Percentiles rank a stretch among this genome's conserved stretches.
phyloP scores from a whole-genome alignment of 2,888 invertebrate genomes.

The Papilio gigon region DNA sequence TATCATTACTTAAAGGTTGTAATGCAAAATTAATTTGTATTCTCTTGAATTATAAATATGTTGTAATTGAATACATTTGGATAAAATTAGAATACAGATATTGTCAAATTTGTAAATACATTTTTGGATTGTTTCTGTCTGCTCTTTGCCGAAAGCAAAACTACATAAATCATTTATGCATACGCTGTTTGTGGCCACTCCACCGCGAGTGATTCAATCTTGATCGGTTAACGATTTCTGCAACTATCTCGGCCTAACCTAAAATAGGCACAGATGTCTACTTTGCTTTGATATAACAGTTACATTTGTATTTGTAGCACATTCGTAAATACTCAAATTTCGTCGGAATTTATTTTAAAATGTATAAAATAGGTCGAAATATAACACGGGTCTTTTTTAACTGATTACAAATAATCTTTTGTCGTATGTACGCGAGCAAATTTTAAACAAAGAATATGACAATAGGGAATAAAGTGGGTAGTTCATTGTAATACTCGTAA shows the following conservation, averaged over 20 bases:
- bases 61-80: background rate
- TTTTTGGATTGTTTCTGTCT: background rate
- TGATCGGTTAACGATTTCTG: constrained; percentile 15
- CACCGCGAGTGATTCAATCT: constrained; percentile 6
- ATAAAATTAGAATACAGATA: background rate
- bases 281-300: background rate
- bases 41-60: too few species aligned
- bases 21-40: background rate
- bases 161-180: constrained; percentile 5
- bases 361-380: constrained; percentile 1
- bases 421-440: constrained; percentile 31
- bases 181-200: constrained; percentile 12
- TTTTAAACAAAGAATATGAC: constrained; percentile 38
- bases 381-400: constrained; percentile 27
- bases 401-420: constrained; percentile 38
- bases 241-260: background rate
- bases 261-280: background rate
- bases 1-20: background rate
- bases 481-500: constrained; percentile 39
- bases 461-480: constrained; percentile 24
- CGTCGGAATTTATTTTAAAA: constrained; percentile 8
- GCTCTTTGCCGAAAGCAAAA: background rate
- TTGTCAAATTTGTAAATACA: background rate
- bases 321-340: background rate
- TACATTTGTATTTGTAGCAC: background rate